Evolutionary conservation across 2,113 vertebrate species (phyloP).

Genomic region (Thunnus maccoyii): DNA sequence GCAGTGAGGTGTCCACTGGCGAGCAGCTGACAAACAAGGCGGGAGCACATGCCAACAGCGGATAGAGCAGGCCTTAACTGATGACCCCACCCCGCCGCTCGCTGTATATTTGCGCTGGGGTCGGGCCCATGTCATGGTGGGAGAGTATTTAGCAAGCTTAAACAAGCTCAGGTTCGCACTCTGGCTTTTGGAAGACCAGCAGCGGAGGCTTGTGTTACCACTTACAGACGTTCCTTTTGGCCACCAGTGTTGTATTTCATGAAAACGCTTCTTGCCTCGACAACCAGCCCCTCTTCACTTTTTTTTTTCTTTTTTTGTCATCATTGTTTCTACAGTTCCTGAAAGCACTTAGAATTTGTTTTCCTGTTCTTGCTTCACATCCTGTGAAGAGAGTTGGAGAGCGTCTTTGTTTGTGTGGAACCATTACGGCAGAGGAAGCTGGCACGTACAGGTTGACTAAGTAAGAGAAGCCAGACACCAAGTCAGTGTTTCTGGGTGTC

Average conservation of each 20-base stretch:
- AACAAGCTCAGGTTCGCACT: conserved; percentile 74
- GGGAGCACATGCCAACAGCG: conserved; percentile 69
- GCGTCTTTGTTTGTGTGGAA: conserved; percentile 76
- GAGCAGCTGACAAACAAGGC: conserved; percentile 80
- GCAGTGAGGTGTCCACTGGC: conserved; percentile 72
- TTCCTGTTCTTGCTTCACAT: conserved; percentile 73
- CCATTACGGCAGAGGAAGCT: conserved; percentile 70
- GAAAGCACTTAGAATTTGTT: conserved; percentile 66
- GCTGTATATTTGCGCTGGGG: conserved; percentile 66
- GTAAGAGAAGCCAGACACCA: conserved; percentile 83
- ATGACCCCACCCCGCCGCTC: conserved; percentile 76
- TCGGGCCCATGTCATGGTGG: conserved; percentile 68
- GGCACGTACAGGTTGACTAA: conserved; percentile 82
- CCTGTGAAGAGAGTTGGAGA: conserved; percentile 63
- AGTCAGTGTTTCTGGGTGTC: conserved; percentile 81
- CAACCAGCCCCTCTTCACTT: conserved; percentile 34
- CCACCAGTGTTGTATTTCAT: conserved; percentile 62
- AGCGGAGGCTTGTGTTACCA: conserved; percentile 62
- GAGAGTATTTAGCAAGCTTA: conserved; percentile 80
- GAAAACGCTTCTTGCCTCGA: conserved; percentile 43
- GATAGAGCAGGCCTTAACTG: conserved; percentile 75
- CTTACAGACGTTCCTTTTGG: conserved; percentile 54
- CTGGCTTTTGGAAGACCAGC: conserved; percentile 49
- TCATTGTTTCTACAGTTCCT: conserved; percentile 76
- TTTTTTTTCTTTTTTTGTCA: conserved; percentile 33